Conservation (phyloP, 2,797 vertebrate genomes). For the Pangasius djambal region DNA sequence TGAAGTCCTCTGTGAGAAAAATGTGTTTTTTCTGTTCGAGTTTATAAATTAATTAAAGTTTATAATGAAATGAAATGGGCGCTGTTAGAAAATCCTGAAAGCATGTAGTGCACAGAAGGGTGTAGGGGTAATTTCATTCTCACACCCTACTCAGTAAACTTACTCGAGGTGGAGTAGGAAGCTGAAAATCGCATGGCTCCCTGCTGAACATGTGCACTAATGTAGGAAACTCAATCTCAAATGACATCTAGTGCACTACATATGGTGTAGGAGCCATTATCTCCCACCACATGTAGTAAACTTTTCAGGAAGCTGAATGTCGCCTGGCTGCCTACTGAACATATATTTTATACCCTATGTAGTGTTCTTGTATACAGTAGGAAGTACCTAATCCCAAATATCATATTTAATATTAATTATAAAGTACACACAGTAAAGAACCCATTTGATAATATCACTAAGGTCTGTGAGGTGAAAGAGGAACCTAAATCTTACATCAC, state of each 20-base stretch:
- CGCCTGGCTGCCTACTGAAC: neutral
- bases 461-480: neutral
- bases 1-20: neutral
- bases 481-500: too few relatives aligned
- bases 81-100: neutral
- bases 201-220: constrained; percentile 12
- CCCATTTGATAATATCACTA: neutral
- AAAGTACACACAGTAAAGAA: neutral
- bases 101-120: neutral
- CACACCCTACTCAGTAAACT: neutral
- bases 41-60: neutral
- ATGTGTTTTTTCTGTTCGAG: neutral
- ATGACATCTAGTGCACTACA: neutral
- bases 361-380: neutral
- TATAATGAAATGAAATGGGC: neutral
- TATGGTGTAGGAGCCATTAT: neutral
- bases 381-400: neutral
- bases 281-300: neutral
- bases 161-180: constrained; percentile 10
- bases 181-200: neutral
- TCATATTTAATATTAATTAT: neutral
- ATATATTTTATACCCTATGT: neutral
- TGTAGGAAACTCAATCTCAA: neutral
- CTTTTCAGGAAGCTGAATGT: neutral
- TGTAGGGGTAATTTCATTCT: neutral